Evolutionary conservation across 2,888 invertebrate species (phyloP), one percentile per base, ranked within the genome.

Genomic region (Boloria euphrosyne): DNA sequence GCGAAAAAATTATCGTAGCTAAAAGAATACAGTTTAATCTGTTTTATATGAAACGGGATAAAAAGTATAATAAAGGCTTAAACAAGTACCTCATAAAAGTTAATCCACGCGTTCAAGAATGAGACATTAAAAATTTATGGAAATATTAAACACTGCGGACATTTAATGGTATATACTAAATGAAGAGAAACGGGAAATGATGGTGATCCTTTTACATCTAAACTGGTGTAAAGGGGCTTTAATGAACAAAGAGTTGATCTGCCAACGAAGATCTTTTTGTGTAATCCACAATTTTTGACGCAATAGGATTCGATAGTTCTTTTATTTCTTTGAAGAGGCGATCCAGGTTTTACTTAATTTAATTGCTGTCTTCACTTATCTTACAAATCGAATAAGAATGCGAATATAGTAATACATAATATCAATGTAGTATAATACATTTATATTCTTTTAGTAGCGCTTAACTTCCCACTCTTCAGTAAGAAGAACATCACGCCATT

Each of bases 61-160:
- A 55, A 52, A 61, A 43, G 27, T 57, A 47, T 53, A 55, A 47
- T 60, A 65, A 67, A 69, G 51, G 17, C 53, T 65, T 49, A 51
- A 62, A 51, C 59, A 59, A 59, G 62, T 49, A 62, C 50, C 13
- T 47, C 65, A 55, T 69, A 69, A 67, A 67, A 65, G 51, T 59
- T 67, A 69, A 69, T 69, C 58, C 58, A 49, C 57, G 59, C 67
- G 61, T 65, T 67, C 46, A 62, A 64, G 67, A 59, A 66, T 53
- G 59, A 50, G 51, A 63, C 64, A 61, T 70, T 62, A 70, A 70
- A 64, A 68, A 70, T 68, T 66, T 65, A 70, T 62, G 66, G 62
- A 61, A 66, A 66, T 62, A 66, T 68, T 68, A 68, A 70, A 53
- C 65, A 63, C 46, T 38, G 49, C 46, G 44, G 50, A 16, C 50